phyloP scores from a whole-genome alignment of 1,140 invertebrate species.

The Pseudomyrmex gracilis region DNA sequence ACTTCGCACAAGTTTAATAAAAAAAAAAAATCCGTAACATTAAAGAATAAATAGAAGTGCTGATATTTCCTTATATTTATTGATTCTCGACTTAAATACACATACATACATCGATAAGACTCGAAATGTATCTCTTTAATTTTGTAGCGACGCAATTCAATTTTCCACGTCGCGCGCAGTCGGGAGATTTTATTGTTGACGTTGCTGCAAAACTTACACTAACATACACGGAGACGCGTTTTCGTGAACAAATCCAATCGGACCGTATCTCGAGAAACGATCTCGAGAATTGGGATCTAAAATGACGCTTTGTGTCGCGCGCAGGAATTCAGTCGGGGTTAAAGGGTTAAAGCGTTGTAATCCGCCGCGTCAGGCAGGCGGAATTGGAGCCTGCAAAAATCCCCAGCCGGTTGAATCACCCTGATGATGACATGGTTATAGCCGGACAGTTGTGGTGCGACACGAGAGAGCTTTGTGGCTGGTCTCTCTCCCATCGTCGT shows the following conservation, averaged over 20 bases:
- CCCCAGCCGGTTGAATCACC: conserved; percentile 68
- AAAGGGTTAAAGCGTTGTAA: conserved; percentile 66
- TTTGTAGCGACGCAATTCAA: neutral
- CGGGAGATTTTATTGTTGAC: neutral
- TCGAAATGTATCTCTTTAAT: too few relatives aligned
- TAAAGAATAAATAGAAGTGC: neutral
- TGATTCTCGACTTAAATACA: neutral
- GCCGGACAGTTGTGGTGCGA: conserved; percentile 27
- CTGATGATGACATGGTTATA: conserved; percentile 38
- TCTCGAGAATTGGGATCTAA: neutral
- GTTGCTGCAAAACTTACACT: neutral
- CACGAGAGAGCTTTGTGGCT: conserved; percentile 57
- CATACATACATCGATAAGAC: neutral
- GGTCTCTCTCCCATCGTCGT: conserved; percentile 11
- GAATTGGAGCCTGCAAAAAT: conserved; percentile 57
- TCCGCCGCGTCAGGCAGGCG: conserved; percentile 22
- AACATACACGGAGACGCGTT: neutral
- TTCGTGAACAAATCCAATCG: neutral
- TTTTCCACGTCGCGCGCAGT: neutral
- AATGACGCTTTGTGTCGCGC: neutral
- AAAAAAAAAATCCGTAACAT: neutral
- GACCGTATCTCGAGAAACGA: neutral
- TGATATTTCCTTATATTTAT: neutral
- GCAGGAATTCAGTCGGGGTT: conserved; percentile 59
- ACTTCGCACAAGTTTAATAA: neutral